phyloP scores from a whole-genome alignment of 2,797 vertebrate genomes.

The Strix occidentalis region DNA sequence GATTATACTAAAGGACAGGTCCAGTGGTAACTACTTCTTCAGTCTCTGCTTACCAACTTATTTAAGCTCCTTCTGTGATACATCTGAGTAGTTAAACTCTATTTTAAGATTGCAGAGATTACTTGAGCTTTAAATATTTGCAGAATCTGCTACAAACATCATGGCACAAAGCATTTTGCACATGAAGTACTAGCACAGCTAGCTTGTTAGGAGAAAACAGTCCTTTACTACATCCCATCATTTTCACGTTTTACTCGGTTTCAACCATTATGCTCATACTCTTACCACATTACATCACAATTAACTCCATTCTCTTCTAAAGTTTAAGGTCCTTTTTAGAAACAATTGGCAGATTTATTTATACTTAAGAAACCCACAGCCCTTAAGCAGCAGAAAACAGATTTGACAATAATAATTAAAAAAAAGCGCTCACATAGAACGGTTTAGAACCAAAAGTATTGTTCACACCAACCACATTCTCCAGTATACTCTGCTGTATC shows the following conservation, averaged over 20 bases:
- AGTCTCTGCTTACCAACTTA: neutral
- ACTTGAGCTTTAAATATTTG: neutral
- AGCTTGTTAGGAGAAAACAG: neutral
- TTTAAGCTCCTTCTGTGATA: neutral
- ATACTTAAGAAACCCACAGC: neutral
- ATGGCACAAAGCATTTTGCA: neutral
- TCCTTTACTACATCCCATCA: neutral
- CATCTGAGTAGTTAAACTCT: neutral
- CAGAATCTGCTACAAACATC: neutral
- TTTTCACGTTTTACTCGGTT: neutral
- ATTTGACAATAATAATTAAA: neutral
- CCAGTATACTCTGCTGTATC: neutral
- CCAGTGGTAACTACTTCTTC: neutral
- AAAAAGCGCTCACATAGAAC: neutral
- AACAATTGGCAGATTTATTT: neutral
- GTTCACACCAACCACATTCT: neutral
- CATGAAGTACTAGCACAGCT: neutral
- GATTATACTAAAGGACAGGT: neutral
- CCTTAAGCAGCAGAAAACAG: neutral
- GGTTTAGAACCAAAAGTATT: neutral
- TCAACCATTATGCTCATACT: neutral
- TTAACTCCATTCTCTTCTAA: neutral
- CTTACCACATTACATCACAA: neutral
- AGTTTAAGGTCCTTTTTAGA: neutral
- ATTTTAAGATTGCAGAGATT: neutral